These are phyloP conservation scores for Idris sp. DNA, from an alignment of 1,140 invertebrate species.

Conservation along the genomic window DNA sequence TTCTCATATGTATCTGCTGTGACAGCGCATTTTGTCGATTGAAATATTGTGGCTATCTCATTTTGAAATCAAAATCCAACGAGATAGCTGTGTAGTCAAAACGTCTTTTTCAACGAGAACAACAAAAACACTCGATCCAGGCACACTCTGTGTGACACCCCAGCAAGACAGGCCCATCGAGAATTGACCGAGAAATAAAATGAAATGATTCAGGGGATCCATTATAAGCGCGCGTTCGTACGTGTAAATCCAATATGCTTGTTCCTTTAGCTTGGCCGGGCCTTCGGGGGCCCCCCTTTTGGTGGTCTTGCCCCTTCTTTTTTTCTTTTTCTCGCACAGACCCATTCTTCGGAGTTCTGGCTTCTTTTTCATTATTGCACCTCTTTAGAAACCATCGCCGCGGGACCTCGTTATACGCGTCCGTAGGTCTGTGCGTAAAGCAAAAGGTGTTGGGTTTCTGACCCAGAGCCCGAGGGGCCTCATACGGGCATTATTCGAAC, in stretches of 20 bases:
- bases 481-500: slow-evolving; percentile 26
- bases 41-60: slow-evolving; percentile 47
- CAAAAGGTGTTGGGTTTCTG: slow-evolving; percentile 72
- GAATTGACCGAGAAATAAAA: slow-evolving; percentile 52
- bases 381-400: slow-evolving; percentile 67
- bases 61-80: slow-evolving; percentile 29
- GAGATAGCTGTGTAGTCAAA: slow-evolving; percentile 36
- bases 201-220: slow-evolving; percentile 58
- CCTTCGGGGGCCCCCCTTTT: slow-evolving; percentile 19
- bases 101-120: slow-evolving; percentile 39
- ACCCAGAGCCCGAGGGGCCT: slow-evolving; percentile 64
- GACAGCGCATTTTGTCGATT: slow-evolving; percentile 44
- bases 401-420: slow-evolving; percentile 70
- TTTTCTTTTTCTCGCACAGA: slow-evolving; percentile 22
- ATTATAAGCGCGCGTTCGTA: slow-evolving; percentile 72
- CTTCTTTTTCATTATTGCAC: slow-evolving; percentile 60
- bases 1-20: slow-evolving; percentile 6
- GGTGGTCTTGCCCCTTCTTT: slow-evolving; percentile 31
- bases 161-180: slow-evolving; percentile 7
- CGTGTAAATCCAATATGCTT: slow-evolving; percentile 75
- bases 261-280: slow-evolving; percentile 55
- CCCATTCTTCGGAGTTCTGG: slow-evolving; percentile 40
- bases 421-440: slow-evolving; percentile 56
- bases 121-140: slow-evolving; percentile 25
- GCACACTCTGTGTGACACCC: slow-evolving; percentile 42